Evolutionary conservation across 2,797 vertebrate species (phyloP).

Genomic region (Odontamblyopus rebecca): DNA sequence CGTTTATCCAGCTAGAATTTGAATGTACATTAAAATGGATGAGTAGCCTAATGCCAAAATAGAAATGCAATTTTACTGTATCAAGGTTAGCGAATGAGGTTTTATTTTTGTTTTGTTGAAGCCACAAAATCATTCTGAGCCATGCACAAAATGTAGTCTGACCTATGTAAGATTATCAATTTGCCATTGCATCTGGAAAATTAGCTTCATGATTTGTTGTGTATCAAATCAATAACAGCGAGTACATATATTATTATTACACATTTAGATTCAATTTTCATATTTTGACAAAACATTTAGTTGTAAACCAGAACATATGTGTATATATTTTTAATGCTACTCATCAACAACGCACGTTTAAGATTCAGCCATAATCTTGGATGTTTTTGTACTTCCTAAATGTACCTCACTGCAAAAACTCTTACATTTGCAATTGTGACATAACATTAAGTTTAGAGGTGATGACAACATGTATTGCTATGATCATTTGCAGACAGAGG

Average conservation of each 20-base stretch:
- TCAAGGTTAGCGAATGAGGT: neutral
- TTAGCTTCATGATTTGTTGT: neutral
- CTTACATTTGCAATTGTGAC: neutral
- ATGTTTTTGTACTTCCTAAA: neutral
- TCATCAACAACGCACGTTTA: neutral
- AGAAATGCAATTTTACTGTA: neutral
- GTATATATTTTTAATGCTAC: neutral
- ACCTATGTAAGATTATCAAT: neutral
- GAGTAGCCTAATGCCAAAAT: neutral
- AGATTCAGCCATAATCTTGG: neutral
- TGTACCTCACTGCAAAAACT: neutral
- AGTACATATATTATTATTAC: neutral
- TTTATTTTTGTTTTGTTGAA: neutral
- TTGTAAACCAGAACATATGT: neutral
- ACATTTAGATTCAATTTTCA: neutral
- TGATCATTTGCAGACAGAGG: conserved; percentile 50
- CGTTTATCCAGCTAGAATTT: no score
- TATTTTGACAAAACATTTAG: neutral
- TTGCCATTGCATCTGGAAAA: neutral
- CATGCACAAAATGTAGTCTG: neutral
- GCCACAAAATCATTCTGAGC: neutral
- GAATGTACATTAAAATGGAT: neutral
- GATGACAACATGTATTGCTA: neutral
- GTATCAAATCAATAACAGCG: neutral
- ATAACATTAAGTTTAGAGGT: neutral